phyloP scores from a whole-genome alignment of 2,797 vertebrate species.

The Chaetodon trifasciatus region DNA sequence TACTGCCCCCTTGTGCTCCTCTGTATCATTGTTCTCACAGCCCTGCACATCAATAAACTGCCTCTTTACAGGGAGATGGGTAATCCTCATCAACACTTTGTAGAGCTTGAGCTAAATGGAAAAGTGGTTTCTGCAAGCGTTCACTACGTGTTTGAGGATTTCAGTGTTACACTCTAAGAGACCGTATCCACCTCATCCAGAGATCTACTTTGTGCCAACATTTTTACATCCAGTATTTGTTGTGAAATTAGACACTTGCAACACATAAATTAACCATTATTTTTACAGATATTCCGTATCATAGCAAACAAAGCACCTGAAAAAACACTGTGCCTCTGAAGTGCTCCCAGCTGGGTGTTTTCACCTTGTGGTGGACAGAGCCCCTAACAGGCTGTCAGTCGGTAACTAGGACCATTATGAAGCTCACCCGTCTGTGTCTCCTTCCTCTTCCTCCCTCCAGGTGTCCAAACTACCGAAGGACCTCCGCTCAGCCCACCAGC shows the following conservation, averaged over 20 bases:
- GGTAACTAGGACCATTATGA: not conserved
- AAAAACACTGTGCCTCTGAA: no score
- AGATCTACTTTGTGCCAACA: no score
- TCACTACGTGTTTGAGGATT: not conserved
- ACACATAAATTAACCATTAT: no score
- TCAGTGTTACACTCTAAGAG: not conserved
- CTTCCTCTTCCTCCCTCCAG: conserved; percentile 30
- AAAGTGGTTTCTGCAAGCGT: no score
- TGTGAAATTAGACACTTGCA: no score
- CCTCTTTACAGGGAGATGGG: not conserved
- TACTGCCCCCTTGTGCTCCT: not conserved
- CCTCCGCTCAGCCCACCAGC: conserved; percentile 85
- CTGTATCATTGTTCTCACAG: not conserved
- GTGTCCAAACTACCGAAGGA: conserved; percentile 88
- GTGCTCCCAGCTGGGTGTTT: no score
- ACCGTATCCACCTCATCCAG: no score
- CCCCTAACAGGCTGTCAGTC: no score
- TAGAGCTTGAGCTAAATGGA: not conserved
- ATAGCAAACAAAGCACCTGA: no score
- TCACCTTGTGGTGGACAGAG: no score
- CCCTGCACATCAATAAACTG: not conserved
- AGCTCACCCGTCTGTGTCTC: not conserved
- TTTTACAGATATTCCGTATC: no score
- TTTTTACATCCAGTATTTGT: no score
- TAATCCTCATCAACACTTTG: not conserved